Evolutionary conservation across 2,888 invertebrate genomes (phyloP).

Genomic region (Tetheella fluctuosa): DNA sequence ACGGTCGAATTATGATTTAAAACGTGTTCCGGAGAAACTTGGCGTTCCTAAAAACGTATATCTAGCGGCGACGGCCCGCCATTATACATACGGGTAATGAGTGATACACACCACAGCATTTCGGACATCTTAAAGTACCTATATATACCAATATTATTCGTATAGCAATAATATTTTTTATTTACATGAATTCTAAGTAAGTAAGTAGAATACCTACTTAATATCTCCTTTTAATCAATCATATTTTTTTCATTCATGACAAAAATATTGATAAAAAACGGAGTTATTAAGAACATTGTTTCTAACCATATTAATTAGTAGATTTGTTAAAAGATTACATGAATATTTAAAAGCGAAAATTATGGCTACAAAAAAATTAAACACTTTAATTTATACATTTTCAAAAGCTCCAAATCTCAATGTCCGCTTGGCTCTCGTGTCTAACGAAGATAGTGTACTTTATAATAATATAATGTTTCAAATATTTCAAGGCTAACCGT

Average conservation of each 20-base stretch:
- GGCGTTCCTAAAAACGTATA: conserved; percentile 79
- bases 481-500: conserved; percentile 85
- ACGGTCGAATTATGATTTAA: conserved; percentile 83
- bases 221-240: not conserved
- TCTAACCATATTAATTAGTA: not conserved
- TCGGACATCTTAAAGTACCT: conserved; percentile 54
- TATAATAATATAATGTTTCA: conserved; percentile 84
- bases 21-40: conserved; percentile 84
- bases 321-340: not conserved
- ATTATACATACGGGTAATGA: conserved; percentile 81
- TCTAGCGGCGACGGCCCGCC: conserved; percentile 71
- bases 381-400: conserved; percentile 19
- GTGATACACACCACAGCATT: conserved; percentile 53
- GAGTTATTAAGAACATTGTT: not conserved
- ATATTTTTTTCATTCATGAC: not conserved
- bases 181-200: no score
- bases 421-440: conserved; percentile 71
- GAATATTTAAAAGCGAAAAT: not conserved
- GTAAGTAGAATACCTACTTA: no score
- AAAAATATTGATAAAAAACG: not conserved
- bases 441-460: conserved; percentile 80
- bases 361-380: not conserved
- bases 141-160: no score
- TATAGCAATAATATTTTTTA: not conserved
- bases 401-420: conserved; percentile 35